These are phyloP conservation scores for Manis crassicaudata DNA, from an alignment of 2,797 vertebrate genomes.

Conservation along the genomic window DNA sequence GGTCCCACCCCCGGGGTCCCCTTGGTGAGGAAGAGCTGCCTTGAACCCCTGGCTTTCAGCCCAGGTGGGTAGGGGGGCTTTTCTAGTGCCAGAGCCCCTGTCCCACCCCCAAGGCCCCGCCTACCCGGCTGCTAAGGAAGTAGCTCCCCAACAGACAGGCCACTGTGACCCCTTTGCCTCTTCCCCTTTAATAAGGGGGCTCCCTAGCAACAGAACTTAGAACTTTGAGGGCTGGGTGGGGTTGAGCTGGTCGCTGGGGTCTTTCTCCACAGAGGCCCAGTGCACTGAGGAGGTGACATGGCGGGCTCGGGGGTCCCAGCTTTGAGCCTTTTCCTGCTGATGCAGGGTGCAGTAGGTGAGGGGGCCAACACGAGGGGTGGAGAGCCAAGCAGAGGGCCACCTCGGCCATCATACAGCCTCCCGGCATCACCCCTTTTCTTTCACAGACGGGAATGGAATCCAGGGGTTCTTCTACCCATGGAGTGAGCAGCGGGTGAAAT, in stretches of 20 bases:
- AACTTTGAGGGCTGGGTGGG: constrained; percentile 33
- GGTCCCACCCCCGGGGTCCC: not conserved
- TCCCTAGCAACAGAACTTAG: constrained; percentile 69
- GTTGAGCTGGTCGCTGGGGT: constrained; percentile 54
- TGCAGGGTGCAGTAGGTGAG: constrained; percentile 75
- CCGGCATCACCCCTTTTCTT: not conserved
- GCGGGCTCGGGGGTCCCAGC: constrained; percentile 54
- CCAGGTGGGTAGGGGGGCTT: not conserved
- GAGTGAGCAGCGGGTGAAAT: constrained; percentile 63
- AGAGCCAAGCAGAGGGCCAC: not conserved
- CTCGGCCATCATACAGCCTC: not conserved
- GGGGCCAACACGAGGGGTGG: not conserved
- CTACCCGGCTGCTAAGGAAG: not conserved
- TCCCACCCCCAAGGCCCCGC: not conserved
- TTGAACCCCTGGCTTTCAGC: not conserved
- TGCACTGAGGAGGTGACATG: constrained; percentile 66
- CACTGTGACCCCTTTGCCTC: not conserved
- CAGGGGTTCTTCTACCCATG: constrained; percentile 79
- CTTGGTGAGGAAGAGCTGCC: not conserved
- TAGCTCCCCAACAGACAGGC: not conserved
- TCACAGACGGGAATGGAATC: constrained; percentile 73
- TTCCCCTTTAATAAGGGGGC: not conserved
- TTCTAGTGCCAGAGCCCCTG: not conserved
- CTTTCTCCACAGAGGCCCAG: constrained; percentile 51
- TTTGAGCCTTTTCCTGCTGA: constrained; percentile 67